phyloP scores from a whole-genome alignment of 2,113 vertebrate genomes.

The Pelusios castaneus region DNA sequence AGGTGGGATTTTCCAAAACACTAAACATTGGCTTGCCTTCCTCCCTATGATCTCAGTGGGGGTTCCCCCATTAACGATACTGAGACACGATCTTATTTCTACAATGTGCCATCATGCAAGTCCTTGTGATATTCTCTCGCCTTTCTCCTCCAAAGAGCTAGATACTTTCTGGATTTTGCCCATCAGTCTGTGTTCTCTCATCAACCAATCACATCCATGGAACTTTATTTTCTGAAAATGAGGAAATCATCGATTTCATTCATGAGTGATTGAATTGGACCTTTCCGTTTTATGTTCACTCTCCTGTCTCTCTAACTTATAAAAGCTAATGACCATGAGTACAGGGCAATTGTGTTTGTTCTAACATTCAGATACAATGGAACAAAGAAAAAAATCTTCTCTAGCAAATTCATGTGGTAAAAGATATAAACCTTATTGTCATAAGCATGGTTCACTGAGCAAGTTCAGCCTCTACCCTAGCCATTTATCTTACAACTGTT shows the following conservation, averaged over 20 bases:
- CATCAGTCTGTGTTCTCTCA: background rate
- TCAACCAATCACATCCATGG: background rate
- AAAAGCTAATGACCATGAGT: background rate
- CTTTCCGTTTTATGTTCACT: background rate
- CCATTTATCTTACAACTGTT: conserved; percentile 51
- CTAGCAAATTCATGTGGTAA: conserved; percentile 35
- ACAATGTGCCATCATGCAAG: background rate
- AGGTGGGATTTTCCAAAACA: background rate
- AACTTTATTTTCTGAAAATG: background rate
- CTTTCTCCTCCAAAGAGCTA: background rate
- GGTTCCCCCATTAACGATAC: background rate
- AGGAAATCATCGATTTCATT: background rate
- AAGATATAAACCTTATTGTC: conserved; percentile 39
- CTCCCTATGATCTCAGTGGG: background rate
- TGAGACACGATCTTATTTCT: background rate
- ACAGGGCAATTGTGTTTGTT: conserved; percentile 27
- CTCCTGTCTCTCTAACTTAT: background rate
- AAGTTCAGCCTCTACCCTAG: conserved; percentile 29
- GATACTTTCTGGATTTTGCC: background rate
- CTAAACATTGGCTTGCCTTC: background rate
- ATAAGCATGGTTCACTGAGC: conserved; percentile 20
- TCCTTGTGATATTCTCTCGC: background rate
- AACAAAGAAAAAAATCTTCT: conserved; percentile 49
- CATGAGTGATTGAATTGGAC: background rate
- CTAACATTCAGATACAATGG: conserved; percentile 43